Percentiles rank a stretch among this genome's conserved stretches.
Evolutionary conservation across 2,888 invertebrate species (phyloP).

Genomic region (Atrina japonica): DNA sequence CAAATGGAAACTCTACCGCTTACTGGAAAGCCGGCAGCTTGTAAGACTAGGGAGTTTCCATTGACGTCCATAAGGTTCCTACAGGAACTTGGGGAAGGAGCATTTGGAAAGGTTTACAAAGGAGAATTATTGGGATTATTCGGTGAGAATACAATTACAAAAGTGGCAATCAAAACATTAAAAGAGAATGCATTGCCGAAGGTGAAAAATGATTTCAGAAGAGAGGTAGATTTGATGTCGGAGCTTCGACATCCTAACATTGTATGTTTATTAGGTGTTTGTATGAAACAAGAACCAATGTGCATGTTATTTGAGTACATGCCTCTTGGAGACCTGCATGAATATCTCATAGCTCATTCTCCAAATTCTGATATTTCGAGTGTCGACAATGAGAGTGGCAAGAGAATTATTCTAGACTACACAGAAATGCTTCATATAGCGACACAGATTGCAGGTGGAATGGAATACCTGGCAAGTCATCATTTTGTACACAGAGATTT

Average conservation of each 20-base stretch:
- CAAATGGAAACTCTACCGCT: slow-evolving; percentile 73
- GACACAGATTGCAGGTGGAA: slow-evolving; percentile 82
- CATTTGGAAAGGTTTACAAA: slow-evolving; percentile 99
- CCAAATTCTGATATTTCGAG: slow-evolving; percentile 85
- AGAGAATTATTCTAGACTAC: slow-evolving; percentile 75
- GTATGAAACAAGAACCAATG: slow-evolving; percentile 91
- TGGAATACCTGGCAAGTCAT: slow-evolving; percentile 86
- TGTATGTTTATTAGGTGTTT: slow-evolving; percentile 95
- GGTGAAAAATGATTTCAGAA: slow-evolving; percentile 94
- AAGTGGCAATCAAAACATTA: slow-evolving; percentile 95
- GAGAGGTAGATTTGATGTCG: slow-evolving; percentile 96
- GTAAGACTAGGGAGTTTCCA: slow-evolving; percentile 91
- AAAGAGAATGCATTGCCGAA: slow-evolving; percentile 96
- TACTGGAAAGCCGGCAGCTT: slow-evolving; percentile 69
- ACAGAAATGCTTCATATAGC: slow-evolving; percentile 93
- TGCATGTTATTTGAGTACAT: slow-evolving; percentile 99
- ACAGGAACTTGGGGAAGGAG: slow-evolving; percentile 83
- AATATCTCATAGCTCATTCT: slow-evolving; percentile 94
- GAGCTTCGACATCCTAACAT: slow-evolving; percentile 97
- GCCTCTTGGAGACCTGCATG: slow-evolving; percentile 96
- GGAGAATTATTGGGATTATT: slow-evolving; percentile 87
- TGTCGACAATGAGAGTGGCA: slow-evolving; percentile 85
- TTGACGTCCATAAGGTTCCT: slow-evolving; percentile 85
- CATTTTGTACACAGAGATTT: slow-evolving; percentile 98
- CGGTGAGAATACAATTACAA: slow-evolving; percentile 82